These are phyloP conservation scores for Cavia aperea DNA, from an alignment of 2,113 vertebrate genomes.

Conservation along the genomic window DNA sequence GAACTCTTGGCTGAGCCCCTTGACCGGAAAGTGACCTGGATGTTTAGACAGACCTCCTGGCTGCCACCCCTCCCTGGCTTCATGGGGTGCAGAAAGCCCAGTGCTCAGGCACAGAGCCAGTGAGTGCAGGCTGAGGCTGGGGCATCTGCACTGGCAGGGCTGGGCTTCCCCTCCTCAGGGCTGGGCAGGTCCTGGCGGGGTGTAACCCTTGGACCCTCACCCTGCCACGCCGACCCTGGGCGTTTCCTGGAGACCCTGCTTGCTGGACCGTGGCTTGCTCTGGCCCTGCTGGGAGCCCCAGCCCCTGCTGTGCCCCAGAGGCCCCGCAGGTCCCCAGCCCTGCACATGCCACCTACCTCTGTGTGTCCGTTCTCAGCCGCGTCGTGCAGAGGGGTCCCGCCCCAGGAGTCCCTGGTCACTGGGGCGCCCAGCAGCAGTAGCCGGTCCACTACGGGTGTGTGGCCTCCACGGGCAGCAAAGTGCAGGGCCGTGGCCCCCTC, in stretches of 20 bases:
- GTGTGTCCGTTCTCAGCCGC: constrained; percentile 85
- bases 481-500: constrained; percentile 86
- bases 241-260: not conserved
- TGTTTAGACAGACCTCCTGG: not conserved
- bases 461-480: constrained; percentile 86
- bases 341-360: constrained; percentile 71
- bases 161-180: not conserved
- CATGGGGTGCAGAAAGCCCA: not conserved
- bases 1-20: not conserved
- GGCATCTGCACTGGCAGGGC: no score
- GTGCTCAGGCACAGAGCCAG: no score
- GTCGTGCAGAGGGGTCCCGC: constrained; percentile 86
- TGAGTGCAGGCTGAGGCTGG: no score
- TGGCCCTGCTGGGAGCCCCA: not conserved
- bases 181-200: not conserved
- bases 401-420: constrained; percentile 81
- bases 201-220: not conserved
- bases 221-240: not conserved
- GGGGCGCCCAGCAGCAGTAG: constrained; percentile 80
- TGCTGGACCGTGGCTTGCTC: not conserved
- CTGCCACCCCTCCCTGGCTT: accelerated
- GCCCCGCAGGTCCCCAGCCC: accelerated
- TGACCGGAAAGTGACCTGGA: not conserved
- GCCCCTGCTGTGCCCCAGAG: not conserved
- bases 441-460: constrained; percentile 79